These are phyloP conservation scores for Clepsis dumicolana DNA, from an alignment of 2,888 invertebrate genomes.

Conservation along the genomic window DNA sequence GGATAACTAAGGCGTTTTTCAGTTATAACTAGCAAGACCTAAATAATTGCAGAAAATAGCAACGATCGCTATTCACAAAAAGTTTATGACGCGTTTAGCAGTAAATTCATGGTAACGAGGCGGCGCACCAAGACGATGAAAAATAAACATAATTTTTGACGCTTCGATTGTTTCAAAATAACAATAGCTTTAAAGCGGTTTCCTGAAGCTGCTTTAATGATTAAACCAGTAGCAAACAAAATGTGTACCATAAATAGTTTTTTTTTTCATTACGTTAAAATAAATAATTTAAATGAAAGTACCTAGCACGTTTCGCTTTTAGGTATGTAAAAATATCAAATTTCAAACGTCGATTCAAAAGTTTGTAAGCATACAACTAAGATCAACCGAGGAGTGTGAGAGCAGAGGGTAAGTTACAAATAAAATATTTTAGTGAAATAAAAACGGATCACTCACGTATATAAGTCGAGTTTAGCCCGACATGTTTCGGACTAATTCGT, in stretches of 20 bases:
- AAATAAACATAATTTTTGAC: constrained; percentile 4
- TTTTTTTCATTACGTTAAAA: neutral
- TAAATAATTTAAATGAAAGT: neutral
- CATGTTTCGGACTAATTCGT: no score
- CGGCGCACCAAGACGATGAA: constrained; percentile 9
- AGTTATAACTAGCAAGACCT: constrained; percentile 14
- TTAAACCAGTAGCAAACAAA: neutral
- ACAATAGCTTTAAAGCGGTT: constrained; percentile 10
- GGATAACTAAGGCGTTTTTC: constrained; percentile 25
- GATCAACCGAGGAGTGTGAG: neutral
- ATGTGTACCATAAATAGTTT: neutral
- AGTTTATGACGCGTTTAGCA: constrained; percentile 15
- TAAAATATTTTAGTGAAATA: no score
- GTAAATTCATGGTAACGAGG: constrained; percentile 21
- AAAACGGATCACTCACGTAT: no score
- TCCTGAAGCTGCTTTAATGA: neutral
- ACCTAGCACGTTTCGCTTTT: neutral
- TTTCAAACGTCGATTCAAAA: neutral
- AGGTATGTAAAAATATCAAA: neutral
- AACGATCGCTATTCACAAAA: constrained; percentile 21
- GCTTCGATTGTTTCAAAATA: constrained; percentile 28
- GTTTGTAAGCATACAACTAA: neutral
- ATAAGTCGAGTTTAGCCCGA: no score
- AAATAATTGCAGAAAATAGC: constrained; percentile 26
- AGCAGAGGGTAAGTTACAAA: neutral